These are phyloP conservation scores for Xyrichtys novacula DNA, from an alignment of 2,797 vertebrate species.

Conservation along the genomic window DNA sequence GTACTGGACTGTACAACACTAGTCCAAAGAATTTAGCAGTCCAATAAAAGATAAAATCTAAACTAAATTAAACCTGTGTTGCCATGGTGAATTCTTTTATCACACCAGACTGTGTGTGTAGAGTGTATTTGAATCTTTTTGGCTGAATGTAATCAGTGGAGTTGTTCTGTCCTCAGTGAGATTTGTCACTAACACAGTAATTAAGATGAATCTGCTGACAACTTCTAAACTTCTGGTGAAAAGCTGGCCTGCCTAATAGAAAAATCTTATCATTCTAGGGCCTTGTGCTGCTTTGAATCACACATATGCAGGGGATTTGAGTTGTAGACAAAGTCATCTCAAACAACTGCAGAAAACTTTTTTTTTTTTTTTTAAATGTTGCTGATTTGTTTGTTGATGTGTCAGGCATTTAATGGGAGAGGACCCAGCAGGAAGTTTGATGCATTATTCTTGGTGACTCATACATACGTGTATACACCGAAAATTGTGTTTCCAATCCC, in stretches of 20 bases:
- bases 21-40: too few relatives aligned
- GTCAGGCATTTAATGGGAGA: conserved; percentile 45
- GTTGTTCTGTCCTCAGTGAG: conserved; percentile 4
- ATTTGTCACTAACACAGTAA: conserved; percentile 15
- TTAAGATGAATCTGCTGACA: conserved; percentile 17
- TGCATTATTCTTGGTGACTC: conserved; percentile 50
- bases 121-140: conserved; percentile 2
- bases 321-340: too few relatives aligned
- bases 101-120: not conserved
- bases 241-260: conserved; percentile 1
- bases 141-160: conserved; percentile 8
- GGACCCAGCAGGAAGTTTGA: conserved; percentile 26
- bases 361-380: conserved; percentile 9
- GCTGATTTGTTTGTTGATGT: conserved; percentile 39
- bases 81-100: not conserved
- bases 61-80: not conserved
- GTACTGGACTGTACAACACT: too few relatives aligned
- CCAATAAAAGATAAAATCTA: too few relatives aligned
- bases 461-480: not conserved
- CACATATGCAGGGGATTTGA: too few relatives aligned
- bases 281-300: conserved; percentile 17
- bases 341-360: too few relatives aligned
- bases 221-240: conserved; percentile 13
- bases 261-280: not conserved
- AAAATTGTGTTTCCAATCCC: conserved; percentile 43